Evolutionary conservation across 2,113 vertebrate genomes (phyloP).

Genomic region (Aramus guarauna): DNA sequence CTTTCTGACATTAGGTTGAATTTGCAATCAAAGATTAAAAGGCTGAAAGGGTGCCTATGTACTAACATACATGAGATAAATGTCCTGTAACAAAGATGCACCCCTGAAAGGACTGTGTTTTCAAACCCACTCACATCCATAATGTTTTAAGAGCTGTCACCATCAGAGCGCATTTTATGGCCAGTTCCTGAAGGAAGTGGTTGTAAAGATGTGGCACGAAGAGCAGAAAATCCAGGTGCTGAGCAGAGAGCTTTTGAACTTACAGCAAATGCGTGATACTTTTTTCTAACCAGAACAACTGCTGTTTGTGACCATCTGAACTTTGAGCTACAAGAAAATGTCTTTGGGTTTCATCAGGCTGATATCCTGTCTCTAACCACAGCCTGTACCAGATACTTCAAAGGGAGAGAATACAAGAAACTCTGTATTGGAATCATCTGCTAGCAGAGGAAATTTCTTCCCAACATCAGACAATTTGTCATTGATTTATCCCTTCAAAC

Average conservation of each 20-base stretch:
- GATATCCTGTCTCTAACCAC: slow-evolving; percentile 61
- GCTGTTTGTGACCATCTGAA: slow-evolving; percentile 58
- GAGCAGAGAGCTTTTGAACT: slow-evolving; percentile 63
- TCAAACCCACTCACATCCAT: slow-evolving; percentile 5
- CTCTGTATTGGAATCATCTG: slow-evolving; percentile 59
- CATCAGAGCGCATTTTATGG: slow-evolving; percentile 33
- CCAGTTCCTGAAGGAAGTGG: slow-evolving; percentile 57
- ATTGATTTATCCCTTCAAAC: slow-evolving; percentile 15
- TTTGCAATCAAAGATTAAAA: background rate
- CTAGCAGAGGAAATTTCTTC: slow-evolving; percentile 33
- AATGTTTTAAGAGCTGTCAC: slow-evolving; percentile 57
- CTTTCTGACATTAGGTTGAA: background rate
- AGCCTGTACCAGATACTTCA: slow-evolving; percentile 41
- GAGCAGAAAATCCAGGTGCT: slow-evolving; percentile 55
- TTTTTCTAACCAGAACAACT: slow-evolving; percentile 57
- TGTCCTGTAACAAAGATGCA: background rate
- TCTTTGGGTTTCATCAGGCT: slow-evolving; percentile 39
- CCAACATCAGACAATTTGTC: slow-evolving; percentile 19
- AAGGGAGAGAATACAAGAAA: slow-evolving; percentile 52
- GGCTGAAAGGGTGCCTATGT: background rate
- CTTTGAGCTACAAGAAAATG: slow-evolving; percentile 45
- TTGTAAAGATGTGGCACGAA: slow-evolving; percentile 46
- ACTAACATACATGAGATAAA: background rate
- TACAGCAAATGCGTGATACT: background rate
- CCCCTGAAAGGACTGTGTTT: background rate